phyloP scores from a whole-genome alignment of 1,140 invertebrate species.

The Aphaenogaster rudis region DNA sequence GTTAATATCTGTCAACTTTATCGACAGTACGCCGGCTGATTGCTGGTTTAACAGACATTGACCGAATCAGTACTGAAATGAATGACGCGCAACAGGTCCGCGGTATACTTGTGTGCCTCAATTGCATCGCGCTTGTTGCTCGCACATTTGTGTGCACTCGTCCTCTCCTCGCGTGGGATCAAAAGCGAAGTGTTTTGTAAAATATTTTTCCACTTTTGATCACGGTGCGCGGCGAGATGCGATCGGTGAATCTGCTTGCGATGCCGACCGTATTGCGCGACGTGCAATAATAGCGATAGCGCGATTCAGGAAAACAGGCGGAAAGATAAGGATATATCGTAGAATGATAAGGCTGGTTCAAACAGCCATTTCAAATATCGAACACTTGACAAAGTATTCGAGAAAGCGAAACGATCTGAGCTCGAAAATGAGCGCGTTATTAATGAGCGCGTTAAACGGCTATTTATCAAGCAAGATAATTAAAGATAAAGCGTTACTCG shows the following conservation, averaged over 20 bases:
- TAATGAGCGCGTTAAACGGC: not conserved
- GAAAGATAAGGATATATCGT: slow-evolving; percentile 2
- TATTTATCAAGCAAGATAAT: not conserved
- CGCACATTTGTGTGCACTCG: slow-evolving; percentile 69
- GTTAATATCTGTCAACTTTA: slow-evolving; percentile 73
- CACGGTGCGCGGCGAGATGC: not conserved
- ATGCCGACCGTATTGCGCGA: not conserved
- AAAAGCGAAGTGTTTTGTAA: slow-evolving; percentile 57
- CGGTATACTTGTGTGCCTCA: slow-evolving; percentile 78
- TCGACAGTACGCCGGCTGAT: slow-evolving; percentile 70
- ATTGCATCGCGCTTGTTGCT: slow-evolving; percentile 72
- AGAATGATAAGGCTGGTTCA: not conserved
- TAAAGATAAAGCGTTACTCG: slow-evolving; percentile 4
- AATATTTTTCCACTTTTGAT: slow-evolving; percentile 64
- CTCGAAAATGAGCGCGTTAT: not conserved
- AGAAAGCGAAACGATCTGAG: not conserved
- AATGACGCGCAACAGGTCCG: slow-evolving; percentile 83
- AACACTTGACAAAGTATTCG: not conserved
- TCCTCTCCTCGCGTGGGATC: slow-evolving; percentile 46
- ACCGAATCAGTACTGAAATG: slow-evolving; percentile 82
- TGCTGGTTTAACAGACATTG: slow-evolving; percentile 78
- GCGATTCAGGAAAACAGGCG: slow-evolving; percentile 19
- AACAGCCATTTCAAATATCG: not conserved
- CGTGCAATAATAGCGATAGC: not conserved
- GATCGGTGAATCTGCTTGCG: not conserved